Base-by-base conservation (phyloP, 2,888 invertebrate genomes). In the Coenonympha glycerion region DNA sequence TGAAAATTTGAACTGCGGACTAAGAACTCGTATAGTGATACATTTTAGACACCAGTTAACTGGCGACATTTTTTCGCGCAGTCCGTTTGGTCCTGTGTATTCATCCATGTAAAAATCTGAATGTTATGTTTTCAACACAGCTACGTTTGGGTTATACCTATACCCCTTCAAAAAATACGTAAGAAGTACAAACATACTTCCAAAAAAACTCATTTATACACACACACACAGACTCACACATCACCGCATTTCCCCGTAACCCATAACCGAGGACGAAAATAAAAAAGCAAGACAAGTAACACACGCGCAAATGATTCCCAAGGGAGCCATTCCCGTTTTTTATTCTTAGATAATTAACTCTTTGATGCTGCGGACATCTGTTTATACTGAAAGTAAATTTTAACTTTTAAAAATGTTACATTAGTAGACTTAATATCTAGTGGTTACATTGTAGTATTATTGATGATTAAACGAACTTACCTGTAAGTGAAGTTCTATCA, bases 331-430 rank as follows among this genome's bases (percentile, higher is more conserved):
- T 76, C 71, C 64, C 57, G 61, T 60, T 70, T 68, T 52, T 65
- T 84, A 82, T 84, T 85, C 79, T 83, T 79, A 76, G 71, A 76
- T 84, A 85, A 85, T 85, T 85, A 86, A 83, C 83, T 83, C 85
- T 83, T 83, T 81, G 61, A 83, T 75, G 71, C 69, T 55, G 66
- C 71, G 63, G 79, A 84, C 86, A 85, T 80, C 76, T 85, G 86
- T 79, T 83, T 73, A 76, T 74, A 61, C 64, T 63, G 64, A 53
- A 52, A 40, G 45, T 46, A 48, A 56, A 58, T 53, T 64, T 58
- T 65, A 58, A 63, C 65, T 8, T 8, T 33, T 19, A 28, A 28
- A n/a, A 68, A 64, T 64, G 61, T 61, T 56, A 60, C 59, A 67
- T 69, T 66, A 65, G 16, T 24, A 33, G 15, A 45, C 24, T 19